These are phyloP conservation scores for Gila robusta DNA, from an alignment of 2,797 vertebrate species.

Conservation along the genomic window DNA sequence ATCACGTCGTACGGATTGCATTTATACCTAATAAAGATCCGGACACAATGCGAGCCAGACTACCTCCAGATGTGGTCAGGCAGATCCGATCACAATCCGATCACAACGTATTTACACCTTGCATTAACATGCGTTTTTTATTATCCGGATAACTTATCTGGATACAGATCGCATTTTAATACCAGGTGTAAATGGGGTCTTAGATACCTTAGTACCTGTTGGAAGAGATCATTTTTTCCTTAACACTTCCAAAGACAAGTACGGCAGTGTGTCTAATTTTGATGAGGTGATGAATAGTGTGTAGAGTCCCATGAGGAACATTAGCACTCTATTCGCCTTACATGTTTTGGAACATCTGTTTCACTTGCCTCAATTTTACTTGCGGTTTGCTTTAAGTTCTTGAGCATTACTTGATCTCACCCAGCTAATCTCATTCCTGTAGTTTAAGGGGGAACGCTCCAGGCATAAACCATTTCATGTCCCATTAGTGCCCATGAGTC, in stretches of 20 bases:
- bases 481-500: not conserved
- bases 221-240: slow-evolving; percentile 18
- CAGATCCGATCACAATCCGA: no score
- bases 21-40: no score
- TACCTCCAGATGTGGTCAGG: no score
- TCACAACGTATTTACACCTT: no score
- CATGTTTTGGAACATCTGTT: slow-evolving; percentile 39
- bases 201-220: slow-evolving; percentile 35
- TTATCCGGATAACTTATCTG: no score
- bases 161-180: no score
- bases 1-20: no score
- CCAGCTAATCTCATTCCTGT: slow-evolving; percentile 10
- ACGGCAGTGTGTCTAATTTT: slow-evolving; percentile 27
- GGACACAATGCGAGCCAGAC: no score
- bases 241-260: slow-evolving; percentile 33
- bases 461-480: not conserved
- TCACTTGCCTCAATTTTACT: slow-evolving; percentile 23
- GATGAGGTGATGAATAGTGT: slow-evolving; percentile 38
- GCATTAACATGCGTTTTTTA: no score
- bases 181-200: no score
- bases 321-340: slow-evolving; percentile 27
- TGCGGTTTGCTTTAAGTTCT: slow-evolving; percentile 21
- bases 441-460: slow-evolving; percentile 5
- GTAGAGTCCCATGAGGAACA: slow-evolving; percentile 32
- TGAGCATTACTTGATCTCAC: slow-evolving; percentile 27